phyloP scores from a whole-genome alignment of 2,113 vertebrate genomes.

The mouse (Mus musculus) region GRCm39 chr3:100338001-100338500 shows the following conservation, averaged over 20 bases:
- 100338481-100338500: neutral
- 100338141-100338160: neutral
- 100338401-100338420: neutral
- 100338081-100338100: neutral
- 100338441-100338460: neutral
- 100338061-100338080: neutral
- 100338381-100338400: too few species aligned
- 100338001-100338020: neutral
- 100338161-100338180: too few species aligned
- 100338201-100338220: accelerated
- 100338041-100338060: accelerated
- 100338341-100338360: neutral
- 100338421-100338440: neutral
- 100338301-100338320: accelerated
- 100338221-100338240: neutral
- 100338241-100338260: neutral
- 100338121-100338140: neutral
- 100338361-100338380: neutral
- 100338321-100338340: accelerated
- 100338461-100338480: neutral
- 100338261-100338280: neutral
- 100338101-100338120: neutral
- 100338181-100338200: neutral
- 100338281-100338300: accelerated
- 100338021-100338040: neutral